Evolutionary conservation across 2,113 vertebrate species (phyloP).

Genomic region (Plotosus lineatus): DNA sequence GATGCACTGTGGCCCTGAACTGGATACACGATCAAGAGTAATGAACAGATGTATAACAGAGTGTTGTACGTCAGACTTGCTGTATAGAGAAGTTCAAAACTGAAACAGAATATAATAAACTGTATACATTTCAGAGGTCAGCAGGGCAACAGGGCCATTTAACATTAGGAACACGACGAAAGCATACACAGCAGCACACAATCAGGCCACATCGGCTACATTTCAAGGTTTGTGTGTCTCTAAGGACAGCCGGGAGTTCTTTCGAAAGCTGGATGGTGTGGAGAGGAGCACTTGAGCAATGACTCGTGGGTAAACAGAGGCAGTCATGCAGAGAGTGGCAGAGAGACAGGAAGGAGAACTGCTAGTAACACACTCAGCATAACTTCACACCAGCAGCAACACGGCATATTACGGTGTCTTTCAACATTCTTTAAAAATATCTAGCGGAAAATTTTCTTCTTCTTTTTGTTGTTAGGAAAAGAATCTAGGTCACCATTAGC

Average conservation of each 20-base stretch:
- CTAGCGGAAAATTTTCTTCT: conserved; percentile 8
- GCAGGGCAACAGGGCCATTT: not conserved
- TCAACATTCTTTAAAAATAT: conserved; percentile 31
- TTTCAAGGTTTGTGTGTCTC: conserved; percentile 65
- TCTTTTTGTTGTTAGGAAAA: not conserved
- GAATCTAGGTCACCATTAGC: conserved; percentile 33
- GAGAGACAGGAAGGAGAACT: conserved; percentile 27
- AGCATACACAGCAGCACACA: conserved; percentile 10
- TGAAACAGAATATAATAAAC: not conserved
- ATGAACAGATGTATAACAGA: not conserved
- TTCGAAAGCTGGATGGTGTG: conserved; percentile 44
- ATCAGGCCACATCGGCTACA: conserved; percentile 37
- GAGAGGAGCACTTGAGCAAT: conserved; percentile 65
- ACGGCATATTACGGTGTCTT: not conserved
- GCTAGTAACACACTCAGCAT: conserved; percentile 21
- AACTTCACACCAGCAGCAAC: conserved; percentile 21
- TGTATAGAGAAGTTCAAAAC: not conserved
- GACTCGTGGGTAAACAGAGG: conserved; percentile 71
- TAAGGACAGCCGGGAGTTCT: conserved; percentile 53
- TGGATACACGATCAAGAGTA: not conserved
- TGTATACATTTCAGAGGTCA: not conserved
- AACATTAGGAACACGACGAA: not conserved
- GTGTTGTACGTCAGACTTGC: not conserved
- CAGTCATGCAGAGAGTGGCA: conserved; percentile 62
- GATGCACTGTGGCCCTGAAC: not conserved